Conservation (phyloP, 2,797 vertebrate species). For the Chaetophractus vellerosus region DNA sequence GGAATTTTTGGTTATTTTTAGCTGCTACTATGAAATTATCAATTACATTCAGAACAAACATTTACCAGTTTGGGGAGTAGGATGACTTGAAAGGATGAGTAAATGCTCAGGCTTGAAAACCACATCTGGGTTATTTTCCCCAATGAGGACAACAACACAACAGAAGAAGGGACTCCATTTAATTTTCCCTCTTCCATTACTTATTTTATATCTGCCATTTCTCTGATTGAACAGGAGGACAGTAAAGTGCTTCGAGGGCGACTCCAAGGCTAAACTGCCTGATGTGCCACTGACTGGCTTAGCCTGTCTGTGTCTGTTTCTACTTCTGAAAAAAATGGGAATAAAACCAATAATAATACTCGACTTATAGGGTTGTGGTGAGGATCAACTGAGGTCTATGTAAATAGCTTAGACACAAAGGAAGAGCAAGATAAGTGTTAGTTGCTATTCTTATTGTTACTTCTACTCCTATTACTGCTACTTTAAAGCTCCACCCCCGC, state of each 20-base stretch:
- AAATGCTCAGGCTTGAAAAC: neutral
- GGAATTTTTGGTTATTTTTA: neutral
- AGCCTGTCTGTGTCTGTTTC: neutral
- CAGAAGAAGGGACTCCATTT: neutral
- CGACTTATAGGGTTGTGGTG: neutral
- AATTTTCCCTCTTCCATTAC: neutral
- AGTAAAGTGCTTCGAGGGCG: neutral
- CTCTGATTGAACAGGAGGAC: neutral
- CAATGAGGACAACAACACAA: neutral
- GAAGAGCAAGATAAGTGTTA: neutral
- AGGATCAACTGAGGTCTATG: neutral
- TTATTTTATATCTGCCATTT: neutral
- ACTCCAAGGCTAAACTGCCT: neutral
- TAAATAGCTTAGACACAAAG: neutral
- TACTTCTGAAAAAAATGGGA: neutral
- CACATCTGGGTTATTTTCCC: neutral
- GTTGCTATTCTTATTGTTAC: neutral
- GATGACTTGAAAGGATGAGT: neutral
- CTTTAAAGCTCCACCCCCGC: neutral
- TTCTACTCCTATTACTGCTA: neutral
- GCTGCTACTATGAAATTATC: neutral
- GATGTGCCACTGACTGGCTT: neutral
- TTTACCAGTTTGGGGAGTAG: neutral
- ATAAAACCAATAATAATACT: neutral
- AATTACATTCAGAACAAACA: neutral